Evolutionary conservation across 2,888 invertebrate species (phyloP).

Genomic region (Yponomeuta plumbellus): DNA sequence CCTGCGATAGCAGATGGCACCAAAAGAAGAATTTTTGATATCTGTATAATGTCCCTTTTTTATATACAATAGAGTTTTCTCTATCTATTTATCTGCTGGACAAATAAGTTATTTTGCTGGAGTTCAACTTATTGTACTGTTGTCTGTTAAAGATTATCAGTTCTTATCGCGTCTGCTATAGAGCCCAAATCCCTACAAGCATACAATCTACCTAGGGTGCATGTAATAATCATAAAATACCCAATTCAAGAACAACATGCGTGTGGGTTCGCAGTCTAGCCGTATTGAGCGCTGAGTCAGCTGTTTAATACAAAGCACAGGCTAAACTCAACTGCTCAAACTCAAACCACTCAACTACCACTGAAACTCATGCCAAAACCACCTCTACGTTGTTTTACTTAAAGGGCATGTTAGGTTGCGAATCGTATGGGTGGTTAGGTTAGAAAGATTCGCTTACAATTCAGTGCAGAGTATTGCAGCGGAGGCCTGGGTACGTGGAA

Average conservation of each 20-base stretch:
- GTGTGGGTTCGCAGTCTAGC: conserved; percentile 40
- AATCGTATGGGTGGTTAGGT: not conserved
- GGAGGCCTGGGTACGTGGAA: not conserved
- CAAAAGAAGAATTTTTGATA: no score
- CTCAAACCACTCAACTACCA: not conserved
- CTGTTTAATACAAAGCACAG: not conserved
- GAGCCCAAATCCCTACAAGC: no score
- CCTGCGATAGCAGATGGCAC: no score
- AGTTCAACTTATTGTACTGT: no score
- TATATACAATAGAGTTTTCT: no score
- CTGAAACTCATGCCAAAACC: not conserved
- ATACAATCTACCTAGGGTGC: not conserved
- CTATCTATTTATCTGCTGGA: no score
- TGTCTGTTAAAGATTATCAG: no score
- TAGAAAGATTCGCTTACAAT: not conserved
- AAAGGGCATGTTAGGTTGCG: not conserved
- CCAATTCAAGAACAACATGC: not conserved
- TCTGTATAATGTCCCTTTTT: no score
- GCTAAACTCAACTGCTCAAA: no score
- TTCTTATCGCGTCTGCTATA: no score
- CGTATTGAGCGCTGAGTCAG: conserved; percentile 59
- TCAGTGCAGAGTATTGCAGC: not conserved
- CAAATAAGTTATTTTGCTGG: no score
- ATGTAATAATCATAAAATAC: not conserved
- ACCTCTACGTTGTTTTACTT: not conserved